Evolutionary conservation across 2,797 vertebrate species (phyloP), one percentile per base, ranked within the genome.

Genomic region (Fratercula arctica): DNA sequence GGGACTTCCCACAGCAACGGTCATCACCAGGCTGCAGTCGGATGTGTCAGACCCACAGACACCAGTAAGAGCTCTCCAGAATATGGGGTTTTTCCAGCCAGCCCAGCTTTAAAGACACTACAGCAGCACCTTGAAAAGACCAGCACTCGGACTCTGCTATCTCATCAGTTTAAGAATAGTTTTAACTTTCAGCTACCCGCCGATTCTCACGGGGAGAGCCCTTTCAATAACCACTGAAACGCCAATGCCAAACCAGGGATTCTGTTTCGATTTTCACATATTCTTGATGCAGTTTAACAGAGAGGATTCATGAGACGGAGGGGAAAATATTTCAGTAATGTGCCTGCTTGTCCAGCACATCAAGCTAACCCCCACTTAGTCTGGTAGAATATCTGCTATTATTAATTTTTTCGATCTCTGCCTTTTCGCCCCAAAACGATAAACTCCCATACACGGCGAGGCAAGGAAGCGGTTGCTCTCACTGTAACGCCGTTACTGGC

Each of bases 201-300:
- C 61, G 68, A 1, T 85, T 96, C 96, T 90, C 93, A 77, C 4
- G 9, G 91, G 85, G 69, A 97, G 48, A 96, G 88, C 67, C 82
- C 89, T 96, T 93, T 96, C 95, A 97, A 89, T 92, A 95, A 92
- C 94, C 93, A 63, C 85, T 26, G 93, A 96, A 97, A 95, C 11
- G 7, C 92, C 96, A 89, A 87, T 73, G 91, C 91, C 97, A 95
- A 97, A 97, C 76, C 92, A 59, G 92, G 73, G 83, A 96, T 96
- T 97, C 97, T 96, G 93, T 97, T 98, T 97, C 76, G 66, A 90
- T 98, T 98, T 98, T 87, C 97, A 89, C 60, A 15, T 90, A 74
- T 79, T 90, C 86, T 89, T 9, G 0, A n/a, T 1, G 24, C 8
- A 9, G 45, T 82, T 94, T 94, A 91, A 86, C 81, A 66, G 80